Percentiles rank a stretch among this genome's conserved stretches.
These are phyloP conservation scores for Anguilla megastoma DNA, from an alignment of 2,797 vertebrate genomes.

Conservation along the genomic window DNA sequence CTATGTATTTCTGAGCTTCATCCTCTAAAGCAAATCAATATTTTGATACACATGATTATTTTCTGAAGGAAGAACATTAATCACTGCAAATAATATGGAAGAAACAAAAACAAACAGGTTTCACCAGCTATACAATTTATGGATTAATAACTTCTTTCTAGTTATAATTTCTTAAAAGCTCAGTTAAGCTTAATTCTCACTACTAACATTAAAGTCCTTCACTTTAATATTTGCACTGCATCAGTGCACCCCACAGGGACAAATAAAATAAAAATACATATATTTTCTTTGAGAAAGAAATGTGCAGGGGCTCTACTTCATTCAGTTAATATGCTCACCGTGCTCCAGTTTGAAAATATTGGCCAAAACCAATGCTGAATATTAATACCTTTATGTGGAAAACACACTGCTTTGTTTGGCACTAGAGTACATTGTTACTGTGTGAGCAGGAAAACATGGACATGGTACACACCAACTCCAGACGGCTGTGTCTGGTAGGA, in stretches of 20 bases:
- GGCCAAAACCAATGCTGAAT: background rate
- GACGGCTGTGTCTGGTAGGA: background rate
- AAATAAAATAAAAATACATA: background rate
- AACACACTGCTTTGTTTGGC: background rate
- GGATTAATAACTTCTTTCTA: background rate
- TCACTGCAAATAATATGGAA: background rate
- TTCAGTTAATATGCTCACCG: background rate
- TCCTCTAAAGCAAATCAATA: background rate
- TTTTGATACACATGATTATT: background rate
- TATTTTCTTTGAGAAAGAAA: background rate
- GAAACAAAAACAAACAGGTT: background rate
- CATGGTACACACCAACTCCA: background rate
- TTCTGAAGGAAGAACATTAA: background rate
- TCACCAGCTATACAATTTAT: background rate
- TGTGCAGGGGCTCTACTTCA: background rate
- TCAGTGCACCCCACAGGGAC: background rate
- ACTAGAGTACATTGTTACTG: background rate
- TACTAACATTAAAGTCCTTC: background rate
- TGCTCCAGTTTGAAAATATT: background rate
- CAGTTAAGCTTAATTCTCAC: background rate
- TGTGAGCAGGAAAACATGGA: background rate
- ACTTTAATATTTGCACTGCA: background rate
- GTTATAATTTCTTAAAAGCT: background rate
- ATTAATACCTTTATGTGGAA: background rate
- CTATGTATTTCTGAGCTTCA: background rate